A percentile compares a stretch with the other conserved stretches of the same genome.
Conservation (phyloP, 2,888 invertebrate species). For the Gastrophysa polygoni region DNA sequence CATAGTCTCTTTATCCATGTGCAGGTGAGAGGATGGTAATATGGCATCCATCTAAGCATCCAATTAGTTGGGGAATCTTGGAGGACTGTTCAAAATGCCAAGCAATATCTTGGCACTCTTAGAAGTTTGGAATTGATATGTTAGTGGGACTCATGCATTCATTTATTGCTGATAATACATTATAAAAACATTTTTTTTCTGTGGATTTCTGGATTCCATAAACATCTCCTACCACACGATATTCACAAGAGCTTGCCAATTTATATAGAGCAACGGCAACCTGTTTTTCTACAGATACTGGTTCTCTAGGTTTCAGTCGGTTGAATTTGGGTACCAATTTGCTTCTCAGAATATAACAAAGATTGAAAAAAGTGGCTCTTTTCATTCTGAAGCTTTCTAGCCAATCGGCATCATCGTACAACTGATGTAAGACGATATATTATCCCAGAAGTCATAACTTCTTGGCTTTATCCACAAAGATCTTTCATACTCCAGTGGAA, state of each 20-base stretch:
- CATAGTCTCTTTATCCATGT: slow-evolving; percentile 7
- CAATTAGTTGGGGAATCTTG: slow-evolving; percentile 10
- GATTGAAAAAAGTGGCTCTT: neutral
- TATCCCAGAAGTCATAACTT: slow-evolving; percentile 14
- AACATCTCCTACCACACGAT: slow-evolving; percentile 8
- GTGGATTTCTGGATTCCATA: slow-evolving; percentile 11
- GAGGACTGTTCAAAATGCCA: slow-evolving; percentile 6
- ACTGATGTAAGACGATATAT: neutral
- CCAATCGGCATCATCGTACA: slow-evolving; percentile 4
- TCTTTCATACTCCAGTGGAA: slow-evolving; percentile 6
- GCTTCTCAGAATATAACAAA: neutral
- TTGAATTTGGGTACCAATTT: slow-evolving; percentile 2
- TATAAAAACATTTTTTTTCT: slow-evolving; percentile 4
- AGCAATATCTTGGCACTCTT: slow-evolving; percentile 8
- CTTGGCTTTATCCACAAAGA: slow-evolving; percentile 6
- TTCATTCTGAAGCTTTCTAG: slow-evolving; percentile 16
- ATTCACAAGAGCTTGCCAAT: slow-evolving; percentile 12
- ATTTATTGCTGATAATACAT: neutral
- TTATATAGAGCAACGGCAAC: slow-evolving; percentile 7
- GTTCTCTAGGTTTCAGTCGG: neutral
- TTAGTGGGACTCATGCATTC: neutral
- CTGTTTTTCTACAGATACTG: slow-evolving; percentile 14
- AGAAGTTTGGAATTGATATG: neutral
- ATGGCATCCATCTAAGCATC: slow-evolving; percentile 14
- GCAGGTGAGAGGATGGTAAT: slow-evolving; percentile 3